Percentiles rank a stretch among this genome's conserved stretches.
phyloP scores from a whole-genome alignment of 2,888 invertebrate genomes.

The Machimus rusticus region DNA sequence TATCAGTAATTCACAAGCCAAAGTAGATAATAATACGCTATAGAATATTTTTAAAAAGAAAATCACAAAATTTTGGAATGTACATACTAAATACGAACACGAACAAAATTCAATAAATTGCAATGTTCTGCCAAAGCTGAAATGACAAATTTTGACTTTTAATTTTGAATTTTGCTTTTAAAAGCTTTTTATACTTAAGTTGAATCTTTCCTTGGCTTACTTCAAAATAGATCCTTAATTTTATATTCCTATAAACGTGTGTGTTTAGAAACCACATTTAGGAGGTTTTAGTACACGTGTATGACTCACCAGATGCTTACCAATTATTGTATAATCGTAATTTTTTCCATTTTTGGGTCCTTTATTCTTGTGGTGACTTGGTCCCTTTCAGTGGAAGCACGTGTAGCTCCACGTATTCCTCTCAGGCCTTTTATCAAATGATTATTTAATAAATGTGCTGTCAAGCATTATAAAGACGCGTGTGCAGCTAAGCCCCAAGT shows the following conservation, averaged over 20 bases:
- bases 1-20: no score
- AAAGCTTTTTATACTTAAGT: no score
- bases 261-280: background rate
- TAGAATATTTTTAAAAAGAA: no score
- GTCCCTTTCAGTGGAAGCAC: background rate
- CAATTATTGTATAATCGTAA: background rate
- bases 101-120: no score
- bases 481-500: background rate
- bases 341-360: background rate
- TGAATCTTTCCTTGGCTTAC: no score
- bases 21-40: no score
- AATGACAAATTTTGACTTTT: no score
- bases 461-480: background rate
- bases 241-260: background rate
- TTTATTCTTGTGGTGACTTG: background rate
- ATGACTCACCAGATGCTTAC: background rate
- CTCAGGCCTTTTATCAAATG: background rate
- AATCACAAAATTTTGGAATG: no score
- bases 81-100: no score
- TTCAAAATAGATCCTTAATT: no score
- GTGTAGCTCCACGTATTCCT: background rate
- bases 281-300: background rate
- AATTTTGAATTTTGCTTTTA: no score
- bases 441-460: background rate
- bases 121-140: no score